A percentile compares a stretch with the other conserved stretches of the same genome.
Evolutionary conservation across 2,888 invertebrate species (phyloP).

Genomic region (Germaria angustata): DNA sequence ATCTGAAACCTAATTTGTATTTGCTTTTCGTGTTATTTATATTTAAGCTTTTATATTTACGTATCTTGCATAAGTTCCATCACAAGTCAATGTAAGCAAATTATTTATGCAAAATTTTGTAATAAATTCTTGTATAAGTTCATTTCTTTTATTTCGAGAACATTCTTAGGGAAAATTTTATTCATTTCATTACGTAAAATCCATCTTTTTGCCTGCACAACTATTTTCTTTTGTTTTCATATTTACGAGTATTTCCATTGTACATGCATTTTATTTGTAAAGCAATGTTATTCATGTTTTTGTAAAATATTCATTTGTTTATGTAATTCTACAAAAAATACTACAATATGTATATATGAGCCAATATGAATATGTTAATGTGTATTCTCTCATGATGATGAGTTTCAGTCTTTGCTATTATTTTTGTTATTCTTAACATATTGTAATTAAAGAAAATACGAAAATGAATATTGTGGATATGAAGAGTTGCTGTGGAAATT

Average conservation of each 20-base stretch:
- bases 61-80: too few species aligned
- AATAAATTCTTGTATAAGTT: not conserved
- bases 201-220: not conserved
- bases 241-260: not conserved
- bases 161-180: not conserved
- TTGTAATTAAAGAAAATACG: constrained; percentile 17
- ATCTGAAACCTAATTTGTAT: too few species aligned
- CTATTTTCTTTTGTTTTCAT: not conserved
- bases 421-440: not conserved
- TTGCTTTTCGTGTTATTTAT: too few species aligned
- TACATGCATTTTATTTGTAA: constrained; percentile 19
- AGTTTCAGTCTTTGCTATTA: not conserved
- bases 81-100: too few species aligned
- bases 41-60: too few species aligned
- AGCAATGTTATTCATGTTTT: constrained; percentile 24
- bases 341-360: not conserved
- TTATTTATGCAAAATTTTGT: not conserved
- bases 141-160: not conserved
- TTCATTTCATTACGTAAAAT: not conserved
- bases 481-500: not conserved
- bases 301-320: constrained; percentile 35
- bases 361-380: not conserved
- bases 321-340: not conserved
- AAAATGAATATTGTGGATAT: not conserved
- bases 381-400: constrained; percentile 2